Evolutionary conservation across 1,140 invertebrate species (phyloP), one percentile per base, ranked within the genome.

Genomic region (Heliconius hewitsoni): DNA sequence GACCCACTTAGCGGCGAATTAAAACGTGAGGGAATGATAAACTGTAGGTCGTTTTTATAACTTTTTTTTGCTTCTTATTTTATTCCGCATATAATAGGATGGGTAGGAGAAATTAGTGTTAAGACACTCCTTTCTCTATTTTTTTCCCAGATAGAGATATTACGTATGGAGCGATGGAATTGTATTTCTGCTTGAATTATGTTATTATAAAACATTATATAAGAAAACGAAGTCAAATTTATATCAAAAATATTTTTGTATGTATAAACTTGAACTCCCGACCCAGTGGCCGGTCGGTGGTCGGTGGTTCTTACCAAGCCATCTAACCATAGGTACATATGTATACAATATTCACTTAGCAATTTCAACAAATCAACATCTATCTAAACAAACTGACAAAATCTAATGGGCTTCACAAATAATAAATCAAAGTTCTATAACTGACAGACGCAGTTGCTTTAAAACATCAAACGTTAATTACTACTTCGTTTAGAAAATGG

Each of bases 401-500:
- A 66, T 57, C 60, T 66, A 66, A 27, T 66, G 60, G 60, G 4
- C 9, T 27, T 66, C 23, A 66, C 23, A 27, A 81, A 80, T 73
- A 76, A 84, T 85, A 82, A 85, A 85, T 83, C 79, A 86, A 86
- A 84, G 52, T 84, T 83, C 79, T 80, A 86, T 83, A 83, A 88
- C 83, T 79, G 81, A 81, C 57, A 60, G 78, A 73, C 80, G 84
- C 81, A 83, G 78, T 82, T 30, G 60, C 79, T 81, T 83, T 76
- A 42, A 82, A 83, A 85, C 88, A 83, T 87, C 86, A 84, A 79
- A 84, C 86, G 74, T 52, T 80, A 88, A 89, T 89, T 89, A 87
- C 83, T 81, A 85, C 75, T 81, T 83, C 86, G 82, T 83, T 85
- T 84, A 80, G 74, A 72, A 66, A 66, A 66, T 50, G 18, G 57